Conservation (phyloP, 2,888 invertebrate genomes). For the Polyommatus iphigenia region DNA sequence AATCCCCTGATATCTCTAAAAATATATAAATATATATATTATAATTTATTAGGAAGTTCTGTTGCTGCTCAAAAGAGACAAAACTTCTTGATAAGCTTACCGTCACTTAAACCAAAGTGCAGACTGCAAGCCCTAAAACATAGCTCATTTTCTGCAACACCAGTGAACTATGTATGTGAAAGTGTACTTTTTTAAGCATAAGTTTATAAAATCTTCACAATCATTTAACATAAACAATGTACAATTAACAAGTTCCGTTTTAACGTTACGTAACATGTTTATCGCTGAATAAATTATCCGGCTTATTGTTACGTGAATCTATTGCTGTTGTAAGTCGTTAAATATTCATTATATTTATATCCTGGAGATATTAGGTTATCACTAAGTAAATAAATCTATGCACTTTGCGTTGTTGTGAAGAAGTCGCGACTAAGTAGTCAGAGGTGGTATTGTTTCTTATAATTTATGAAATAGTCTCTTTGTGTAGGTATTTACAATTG, state of each 20-base stretch:
- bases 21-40: too few species aligned
- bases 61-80: too few species aligned
- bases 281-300: conserved; percentile 19
- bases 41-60: too few species aligned
- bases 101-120: too few species aligned
- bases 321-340: background rate
- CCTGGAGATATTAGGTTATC: conserved; percentile 14
- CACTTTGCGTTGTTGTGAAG: background rate
- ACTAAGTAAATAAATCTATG: background rate
- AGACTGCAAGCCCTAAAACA: background rate
- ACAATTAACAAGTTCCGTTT: conserved; percentile 9
- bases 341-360: background rate
- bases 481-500: too few species aligned
- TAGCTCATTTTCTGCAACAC: background rate
- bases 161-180: background rate
- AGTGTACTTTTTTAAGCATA: background rate
- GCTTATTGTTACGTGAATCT: conserved; percentile 12
- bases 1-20: background rate
- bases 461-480: too few species aligned
- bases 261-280: conserved; percentile 19
- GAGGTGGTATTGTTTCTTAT: too few species aligned
- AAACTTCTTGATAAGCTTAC: too few species aligned
- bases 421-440: background rate
- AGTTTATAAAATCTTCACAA: background rate
- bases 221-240: conserved; percentile 6